Evolutionary conservation across 2,113 vertebrate species (phyloP), one percentile per base, ranked within the genome.

Genomic region (Parus major): DNA sequence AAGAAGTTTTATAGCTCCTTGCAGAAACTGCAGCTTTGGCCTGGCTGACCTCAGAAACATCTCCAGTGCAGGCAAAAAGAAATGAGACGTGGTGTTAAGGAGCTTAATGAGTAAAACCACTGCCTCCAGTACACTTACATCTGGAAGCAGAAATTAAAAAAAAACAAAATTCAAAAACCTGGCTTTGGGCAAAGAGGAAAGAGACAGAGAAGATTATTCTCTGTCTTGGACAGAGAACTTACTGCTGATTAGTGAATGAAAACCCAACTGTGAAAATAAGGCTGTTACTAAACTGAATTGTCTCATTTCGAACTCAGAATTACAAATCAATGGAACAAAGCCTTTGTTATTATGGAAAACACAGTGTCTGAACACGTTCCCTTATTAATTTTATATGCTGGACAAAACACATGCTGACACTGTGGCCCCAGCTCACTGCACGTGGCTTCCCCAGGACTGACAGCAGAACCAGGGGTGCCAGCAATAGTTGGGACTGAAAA

Each of bases 131-230:
- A 61, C 44, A 35, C 10, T 79, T 12, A 24, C 0, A 79, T 35
- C 70, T 61, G 35, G 55, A 63, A 16, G 31, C 39, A 91, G 24
- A 50, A 53, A 47, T 39, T 82, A 82, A 14, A 46, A 18, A 46
- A 18, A 18, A 17, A 31, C 4, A 44, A 49, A 14, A 39, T 4
- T 5, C 14, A 21, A 65, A 87, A 60, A 0, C 0, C 0, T 21
- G 46, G 10, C 14, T 80, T 55, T 27, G 19, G 10, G 6, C 18
- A 77, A 70, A 41, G 20, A 27, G 11, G 14, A n/a, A 39, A 60
- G 22, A 64, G 15, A 59, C 28, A 56, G 17, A 82, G 11, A 94
- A 14, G 10, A 57, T 56, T 42, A 7, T 39, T 63, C 20, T 46
- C 46, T 42, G 0, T 22, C 56, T 39, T 20, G 12, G 35, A 68